phyloP scores from a whole-genome alignment of 2,797 vertebrate genomes.

The Lacerta bilineata region DNA sequence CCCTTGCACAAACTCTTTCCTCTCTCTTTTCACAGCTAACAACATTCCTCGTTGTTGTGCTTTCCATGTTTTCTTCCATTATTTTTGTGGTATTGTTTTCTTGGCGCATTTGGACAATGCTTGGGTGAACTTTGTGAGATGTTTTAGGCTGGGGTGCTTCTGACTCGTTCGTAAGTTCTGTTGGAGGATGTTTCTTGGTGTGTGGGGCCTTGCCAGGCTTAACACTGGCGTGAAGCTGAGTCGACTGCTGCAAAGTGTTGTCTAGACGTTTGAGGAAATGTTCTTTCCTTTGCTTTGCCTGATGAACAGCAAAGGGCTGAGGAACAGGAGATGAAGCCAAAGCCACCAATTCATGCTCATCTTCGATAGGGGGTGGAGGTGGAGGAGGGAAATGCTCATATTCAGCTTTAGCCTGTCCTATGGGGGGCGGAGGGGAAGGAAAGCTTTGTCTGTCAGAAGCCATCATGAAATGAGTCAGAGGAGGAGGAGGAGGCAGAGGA shows the following conservation, averaged over 20 bases:
- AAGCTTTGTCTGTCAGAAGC: conserved; percentile 76
- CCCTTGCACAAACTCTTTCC: conserved; percentile 26
- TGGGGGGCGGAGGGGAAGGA: conserved; percentile 74
- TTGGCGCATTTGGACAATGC: conserved; percentile 46
- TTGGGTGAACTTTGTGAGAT: conserved; percentile 48
- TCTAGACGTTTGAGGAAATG: conserved; percentile 43
- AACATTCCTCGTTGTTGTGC: background rate
- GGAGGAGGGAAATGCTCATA: conserved; percentile 81
- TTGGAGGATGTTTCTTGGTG: conserved; percentile 81
- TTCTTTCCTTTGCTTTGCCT: conserved; percentile 70
- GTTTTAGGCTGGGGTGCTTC: conserved; percentile 71
- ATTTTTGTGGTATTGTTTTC: conserved; percentile 32
- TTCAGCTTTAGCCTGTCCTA: conserved; percentile 83
- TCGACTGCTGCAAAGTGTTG: conserved; percentile 42
- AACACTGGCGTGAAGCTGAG: conserved; percentile 73
- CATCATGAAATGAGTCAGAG: conserved; percentile 84
- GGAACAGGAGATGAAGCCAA: conserved; percentile 78
- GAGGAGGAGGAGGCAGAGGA: conserved; percentile 82
- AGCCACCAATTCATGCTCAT: conserved; percentile 80
- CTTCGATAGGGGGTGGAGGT: conserved; percentile 77
- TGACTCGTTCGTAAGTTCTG: conserved; percentile 77
- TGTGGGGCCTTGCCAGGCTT: conserved; percentile 80
- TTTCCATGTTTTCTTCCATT: conserved; percentile 45
- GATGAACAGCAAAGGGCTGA: conserved; percentile 76
- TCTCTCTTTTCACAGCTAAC: conserved; percentile 47